Base-by-base conservation (phyloP, 37 sponge, comb jelly and placozoan genomes). In the Aphrocallistes beatrix region DNA sequence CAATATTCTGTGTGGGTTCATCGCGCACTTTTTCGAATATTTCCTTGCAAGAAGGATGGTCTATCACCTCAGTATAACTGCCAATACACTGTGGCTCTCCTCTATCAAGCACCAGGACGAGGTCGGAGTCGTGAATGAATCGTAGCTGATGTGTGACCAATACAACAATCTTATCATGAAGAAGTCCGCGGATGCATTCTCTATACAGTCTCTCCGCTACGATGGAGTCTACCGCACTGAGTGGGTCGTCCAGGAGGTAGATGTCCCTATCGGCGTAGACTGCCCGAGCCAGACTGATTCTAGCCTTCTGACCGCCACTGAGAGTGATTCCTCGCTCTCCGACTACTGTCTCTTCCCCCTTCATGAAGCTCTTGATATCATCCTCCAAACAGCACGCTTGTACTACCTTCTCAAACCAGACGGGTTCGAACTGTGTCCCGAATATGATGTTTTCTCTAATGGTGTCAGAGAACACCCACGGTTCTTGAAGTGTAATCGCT, bases 391-490 rank as follows among this genome's bases (percentile, higher is more conserved):
- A 47, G 37, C 85, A 84, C 6, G 85, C 85, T 6, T 21, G 13
- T 3, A 84, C n/a, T 17, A 84, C 51, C 16, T 38, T 81, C 3
- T 84, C 38, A 42, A 28, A 84, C 50, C 51, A 37, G 50, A 75
- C 81, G 3, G 25, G 19, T 3, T 84, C 85, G 81, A 84, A 84
- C 36, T 47, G 81, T 17, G 28, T 19, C 16, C 85, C 85, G 37
- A 84, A 84, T 10, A 84, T 17, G 13, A 84, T 84, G 51, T 84
- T 84, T 21, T 84, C 85, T 21, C 51, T n/a, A 51, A 84, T 84
- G 6, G 85, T 84, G 17, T 81, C 85, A 42, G 81, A 38, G 23
- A 47, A 84, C 30, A 84, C 51, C 85, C 85, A 84, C 50, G 85
- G 75, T 13, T 60, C 75, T 60, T 60, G 75, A 6, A 28, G 75